These are phyloP conservation scores for Clepsis dumicolana DNA, from an alignment of 2,888 invertebrate genomes.

Conservation along the genomic window DNA sequence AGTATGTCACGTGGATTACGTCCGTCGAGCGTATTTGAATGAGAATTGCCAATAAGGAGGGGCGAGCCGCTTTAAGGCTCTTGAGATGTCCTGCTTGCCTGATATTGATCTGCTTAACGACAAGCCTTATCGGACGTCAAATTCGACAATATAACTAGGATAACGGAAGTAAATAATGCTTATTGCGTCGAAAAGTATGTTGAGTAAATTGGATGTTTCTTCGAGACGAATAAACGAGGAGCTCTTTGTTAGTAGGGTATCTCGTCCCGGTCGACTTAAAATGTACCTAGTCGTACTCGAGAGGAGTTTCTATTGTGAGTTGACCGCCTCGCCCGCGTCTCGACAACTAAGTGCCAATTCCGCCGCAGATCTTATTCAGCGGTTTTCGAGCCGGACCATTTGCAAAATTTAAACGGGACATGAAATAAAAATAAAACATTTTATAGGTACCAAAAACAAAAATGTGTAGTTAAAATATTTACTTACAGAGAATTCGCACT, in stretches of 20 bases:
- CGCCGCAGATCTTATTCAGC: conserved; percentile 10
- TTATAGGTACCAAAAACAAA: too few relatives aligned
- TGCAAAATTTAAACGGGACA: background rate
- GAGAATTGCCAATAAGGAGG: conserved; percentile 81
- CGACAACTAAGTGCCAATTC: conserved; percentile 28
- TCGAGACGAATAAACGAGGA: conserved; percentile 12
- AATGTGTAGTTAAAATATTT: background rate
- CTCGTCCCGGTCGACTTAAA: conserved; percentile 9
- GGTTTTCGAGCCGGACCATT: conserved; percentile 1
- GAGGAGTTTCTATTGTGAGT: conserved; percentile 17
- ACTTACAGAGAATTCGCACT: background rate
- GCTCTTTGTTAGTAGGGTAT: background rate
- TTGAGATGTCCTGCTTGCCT: conserved; percentile 67
- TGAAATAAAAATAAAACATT: background rate
- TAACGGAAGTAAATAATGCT: conserved; percentile 2
- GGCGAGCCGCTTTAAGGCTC: conserved; percentile 65
- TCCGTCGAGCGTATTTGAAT: conserved; percentile 77
- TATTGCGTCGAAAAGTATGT: conserved; percentile 8
- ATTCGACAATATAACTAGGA: conserved; percentile 23
- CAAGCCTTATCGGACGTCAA: conserved; percentile 46
- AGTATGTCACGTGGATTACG: conserved; percentile 81
- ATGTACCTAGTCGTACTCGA: conserved; percentile 15
- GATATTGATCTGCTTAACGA: conserved; percentile 68
- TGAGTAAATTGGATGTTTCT: conserved; percentile 34
- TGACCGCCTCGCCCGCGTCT: conserved; percentile 14